phyloP scores from a whole-genome alignment of 2,888 invertebrate genomes.

The Beris morrisii region DNA sequence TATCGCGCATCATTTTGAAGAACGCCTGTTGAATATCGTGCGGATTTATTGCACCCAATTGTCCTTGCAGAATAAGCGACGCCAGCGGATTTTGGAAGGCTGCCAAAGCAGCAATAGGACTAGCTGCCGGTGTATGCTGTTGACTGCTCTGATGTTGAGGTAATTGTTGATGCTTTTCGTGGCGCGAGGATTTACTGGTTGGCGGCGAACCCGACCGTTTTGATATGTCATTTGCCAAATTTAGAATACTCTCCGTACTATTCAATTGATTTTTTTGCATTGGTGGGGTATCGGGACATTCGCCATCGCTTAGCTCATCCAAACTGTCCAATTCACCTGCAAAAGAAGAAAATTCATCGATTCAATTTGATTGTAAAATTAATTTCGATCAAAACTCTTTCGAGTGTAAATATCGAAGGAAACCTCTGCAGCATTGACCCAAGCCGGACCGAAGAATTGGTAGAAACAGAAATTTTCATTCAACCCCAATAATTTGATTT shows the following conservation, averaged over 20 bases:
- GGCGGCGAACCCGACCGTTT: constrained; percentile 10
- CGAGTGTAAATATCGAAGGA: constrained; percentile 30
- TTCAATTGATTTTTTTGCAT: neutral
- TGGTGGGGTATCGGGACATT: constrained; percentile 38
- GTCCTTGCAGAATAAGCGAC: constrained; percentile 49
- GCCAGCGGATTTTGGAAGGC: constrained; percentile 48
- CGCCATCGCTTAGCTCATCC: constrained; percentile 42
- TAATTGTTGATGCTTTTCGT: constrained; percentile 1
- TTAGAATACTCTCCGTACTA: constrained; percentile 27
- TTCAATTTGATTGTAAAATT: constrained; percentile 22
- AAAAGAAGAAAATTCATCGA: constrained; percentile 35
- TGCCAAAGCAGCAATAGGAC: constrained; percentile 43
- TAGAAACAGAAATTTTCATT: constrained; percentile 41
- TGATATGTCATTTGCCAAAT: constrained; percentile 31
- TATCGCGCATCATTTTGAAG: constrained; percentile 53
- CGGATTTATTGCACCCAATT: constrained; percentile 46
- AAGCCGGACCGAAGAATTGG: neutral
- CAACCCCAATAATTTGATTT: constrained; percentile 45
- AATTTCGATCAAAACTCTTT: constrained; percentile 29
- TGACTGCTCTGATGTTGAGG: constrained; percentile 1
- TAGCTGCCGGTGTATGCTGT: constrained; percentile 33
- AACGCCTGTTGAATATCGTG: constrained; percentile 52
- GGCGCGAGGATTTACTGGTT: constrained; percentile 25
- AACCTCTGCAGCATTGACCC: constrained; percentile 9
- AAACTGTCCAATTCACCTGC: constrained; percentile 48